phyloP scores from a whole-genome alignment of 2,888 invertebrate genomes.

The Scaptodrosophila latifasciaeformis region DNA sequence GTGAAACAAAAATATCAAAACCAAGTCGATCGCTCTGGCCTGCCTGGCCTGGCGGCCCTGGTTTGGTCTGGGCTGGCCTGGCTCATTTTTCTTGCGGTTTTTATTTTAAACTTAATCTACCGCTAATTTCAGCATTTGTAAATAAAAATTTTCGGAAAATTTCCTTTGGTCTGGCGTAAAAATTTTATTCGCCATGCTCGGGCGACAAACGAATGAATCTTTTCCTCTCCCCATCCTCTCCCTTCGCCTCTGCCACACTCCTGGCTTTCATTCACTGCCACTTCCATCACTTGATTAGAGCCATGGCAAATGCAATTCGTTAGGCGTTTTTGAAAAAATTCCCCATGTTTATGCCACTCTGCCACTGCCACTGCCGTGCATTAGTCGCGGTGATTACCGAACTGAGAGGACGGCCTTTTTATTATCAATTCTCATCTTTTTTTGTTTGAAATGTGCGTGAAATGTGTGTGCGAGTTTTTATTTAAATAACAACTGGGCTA shows the following conservation, averaged over 20 bases:
- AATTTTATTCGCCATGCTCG: conserved; percentile 23
- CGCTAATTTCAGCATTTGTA: conserved; percentile 30
- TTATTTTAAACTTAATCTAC: conserved; percentile 62
- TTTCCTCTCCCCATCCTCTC: no score
- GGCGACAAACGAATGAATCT: no score
- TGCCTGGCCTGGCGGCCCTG: conserved; percentile 24
- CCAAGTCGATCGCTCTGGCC: no score
- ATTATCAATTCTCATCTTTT: conserved; percentile 44
- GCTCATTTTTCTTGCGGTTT: conserved; percentile 21
- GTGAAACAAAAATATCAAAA: conserved; percentile 28
- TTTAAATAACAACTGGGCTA: conserved; percentile 36
- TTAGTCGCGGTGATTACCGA: conserved; percentile 61
- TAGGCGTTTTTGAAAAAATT: conserved; percentile 30
- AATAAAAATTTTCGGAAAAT: conserved; percentile 12
- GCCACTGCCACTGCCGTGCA: conserved; percentile 62
- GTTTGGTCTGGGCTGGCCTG: background rate
- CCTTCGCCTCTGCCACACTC: background rate
- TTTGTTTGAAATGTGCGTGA: conserved; percentile 34
- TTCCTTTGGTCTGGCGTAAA: conserved; percentile 15
- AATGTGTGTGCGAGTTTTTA: conserved; percentile 22
- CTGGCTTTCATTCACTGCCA: no score
- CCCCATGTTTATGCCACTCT: conserved; percentile 39
- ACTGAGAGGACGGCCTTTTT: conserved; percentile 31
- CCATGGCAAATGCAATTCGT: conserved; percentile 58
- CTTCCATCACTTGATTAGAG: conserved; percentile 43